Evolutionary conservation across 2,888 invertebrate species (phyloP), one percentile per base, ranked within the genome.

Genomic region (Ectropis crepuscularia): DNA sequence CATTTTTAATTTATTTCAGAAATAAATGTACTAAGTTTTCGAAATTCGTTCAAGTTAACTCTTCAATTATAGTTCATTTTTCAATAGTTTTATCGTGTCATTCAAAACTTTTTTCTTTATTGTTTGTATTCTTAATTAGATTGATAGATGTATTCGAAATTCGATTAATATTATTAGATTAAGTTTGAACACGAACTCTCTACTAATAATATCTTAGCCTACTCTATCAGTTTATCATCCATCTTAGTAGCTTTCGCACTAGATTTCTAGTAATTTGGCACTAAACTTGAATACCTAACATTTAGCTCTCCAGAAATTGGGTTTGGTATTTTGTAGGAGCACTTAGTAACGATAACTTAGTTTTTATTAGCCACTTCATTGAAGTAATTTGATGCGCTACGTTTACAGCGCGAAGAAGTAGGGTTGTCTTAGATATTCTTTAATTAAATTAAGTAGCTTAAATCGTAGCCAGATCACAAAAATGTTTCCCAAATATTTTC

Each of bases 261-360:
- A 51, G 51, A 51, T 41, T 51, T 49, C 41, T 51, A 41, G 51
- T 41, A 41, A 51, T 51, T 51, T 51, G 41, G 16, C 7, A 51
- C 16, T 51, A 28, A 51, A 51, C 41, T 51, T 10, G 41, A 51
- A 51, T 51, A 51, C 51, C 51, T 50, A 41, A 41, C 51, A 16
- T 42, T 51, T 42, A 28, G 51, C 51, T 28, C 6, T 49, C 51
- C 39, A 6, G 28, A 51, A 51, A 51, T 51, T 51, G 41, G 41
- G 51, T 51, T 51, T 41, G 6, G 39, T 41, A 51, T 51, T 51
- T 51, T 39, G 9, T 5, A 42, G 6, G 41, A 51, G 51, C 41
- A 41, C 41, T 51, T 51, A 41, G 16, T 51, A 28, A 42, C 51
- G 41, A 8, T 51, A 51, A 51, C 16, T 51, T 51, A 16, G 10